Conservation (phyloP, 2,113 vertebrate genomes). For the Tupaia tana region DNA sequence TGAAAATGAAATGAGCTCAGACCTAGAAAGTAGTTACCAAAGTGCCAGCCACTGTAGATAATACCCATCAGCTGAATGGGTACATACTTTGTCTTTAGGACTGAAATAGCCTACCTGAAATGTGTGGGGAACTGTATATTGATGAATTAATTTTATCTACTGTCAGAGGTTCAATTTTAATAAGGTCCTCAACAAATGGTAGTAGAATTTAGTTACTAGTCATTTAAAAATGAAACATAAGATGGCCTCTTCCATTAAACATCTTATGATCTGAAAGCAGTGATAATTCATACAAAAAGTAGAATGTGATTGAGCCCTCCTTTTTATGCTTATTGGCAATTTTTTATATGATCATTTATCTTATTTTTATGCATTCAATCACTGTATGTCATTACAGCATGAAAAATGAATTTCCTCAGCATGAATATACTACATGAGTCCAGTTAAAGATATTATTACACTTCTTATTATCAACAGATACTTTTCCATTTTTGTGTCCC, state of each 20-base stretch:
- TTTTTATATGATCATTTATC: no score
- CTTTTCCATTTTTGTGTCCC: no score
- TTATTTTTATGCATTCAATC: no score
- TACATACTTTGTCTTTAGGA: slow-evolving; percentile 33
- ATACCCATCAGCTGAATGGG: neutral
- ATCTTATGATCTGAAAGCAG: neutral
- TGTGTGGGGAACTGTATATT: neutral
- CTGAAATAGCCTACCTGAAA: neutral
- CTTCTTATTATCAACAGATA: no score
- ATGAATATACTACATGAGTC: no score
- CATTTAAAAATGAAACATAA: neutral
- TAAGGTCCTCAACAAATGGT: neutral
- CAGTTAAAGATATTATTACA: no score
- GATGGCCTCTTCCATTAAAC: neutral
- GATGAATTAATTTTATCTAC: neutral
- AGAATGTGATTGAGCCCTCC: neutral
- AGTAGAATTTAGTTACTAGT: neutral
- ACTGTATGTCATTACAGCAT: no score
- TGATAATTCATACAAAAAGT: neutral
- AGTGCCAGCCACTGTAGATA: neutral
- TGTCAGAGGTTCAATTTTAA: slow-evolving; percentile 19
- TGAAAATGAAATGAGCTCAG: slow-evolving; percentile 10
- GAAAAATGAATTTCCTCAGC: no score
- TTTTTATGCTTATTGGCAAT: no score
- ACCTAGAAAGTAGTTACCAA: neutral